Evolutionary conservation across 1,140 invertebrate species (phyloP), one percentile per base, ranked within the genome.

Genomic region (Pentalonia nigronervosa): DNA sequence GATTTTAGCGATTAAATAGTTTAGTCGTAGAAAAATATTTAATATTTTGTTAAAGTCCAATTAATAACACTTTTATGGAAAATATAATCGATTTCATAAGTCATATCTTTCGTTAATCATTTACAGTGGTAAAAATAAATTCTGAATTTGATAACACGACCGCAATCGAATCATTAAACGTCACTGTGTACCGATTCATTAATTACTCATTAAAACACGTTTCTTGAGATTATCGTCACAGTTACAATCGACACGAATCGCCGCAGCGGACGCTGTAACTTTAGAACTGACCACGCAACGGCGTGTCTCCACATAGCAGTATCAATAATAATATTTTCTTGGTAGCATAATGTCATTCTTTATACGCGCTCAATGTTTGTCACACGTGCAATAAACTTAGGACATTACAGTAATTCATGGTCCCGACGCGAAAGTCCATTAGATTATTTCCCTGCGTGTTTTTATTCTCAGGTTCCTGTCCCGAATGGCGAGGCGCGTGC

Each of bases 351-450:
- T 30, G 30, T n/a, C 25, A 89, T 56, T 41, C 34, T 41, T 89
- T 89, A 89, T 89, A 89, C 88, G 50, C 23, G 11, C 53, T 89
- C 88, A 11, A 56, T 89, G 48, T 89, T 89, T 89, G 88, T 89
- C 88, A 89, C 88, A 56, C 50, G 88, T 56, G 34, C 88, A 89
- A 89, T 89, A 89, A 89, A 89, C 88, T 89, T 36, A 23, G 88
- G 34, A 41, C 50, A 56, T 89, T 56, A 89, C 34, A 36, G 88
- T 56, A 56, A 89, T 89, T 89, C 88, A 89, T 48, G 21, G 20
- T 8, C 9, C 6, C 11, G 9, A 56, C 88, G 21, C 36, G 23
- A 53, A 89, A 89, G 50, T 89, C 88, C 88, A 89, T 89, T 89
- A 89, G 47, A 89, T 89, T 53, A 53, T 56, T 56, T 89, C 21